A percentile compares a stretch with the other conserved stretches of the same genome.
Conservation (phyloP, 2,888 invertebrate genomes). For the Actias luna region DNA sequence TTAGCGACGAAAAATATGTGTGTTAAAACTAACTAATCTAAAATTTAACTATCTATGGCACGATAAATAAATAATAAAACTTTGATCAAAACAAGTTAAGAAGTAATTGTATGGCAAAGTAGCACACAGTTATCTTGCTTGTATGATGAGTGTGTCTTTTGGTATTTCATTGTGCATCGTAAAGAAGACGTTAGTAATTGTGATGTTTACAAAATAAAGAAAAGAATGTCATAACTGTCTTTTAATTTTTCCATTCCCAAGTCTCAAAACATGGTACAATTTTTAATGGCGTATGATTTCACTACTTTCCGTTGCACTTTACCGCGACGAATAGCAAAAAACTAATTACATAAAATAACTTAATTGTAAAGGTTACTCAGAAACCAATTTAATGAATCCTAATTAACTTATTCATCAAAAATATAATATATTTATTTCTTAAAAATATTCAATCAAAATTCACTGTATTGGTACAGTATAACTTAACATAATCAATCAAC, state of each 20-base stretch:
- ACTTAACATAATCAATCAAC: no score
- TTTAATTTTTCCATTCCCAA: not conserved
- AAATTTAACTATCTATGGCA: not conserved
- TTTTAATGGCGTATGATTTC: not conserved
- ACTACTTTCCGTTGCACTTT: no score
- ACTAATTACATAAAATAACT: not conserved
- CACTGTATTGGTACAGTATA: not conserved
- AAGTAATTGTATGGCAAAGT: not conserved
- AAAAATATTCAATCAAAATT: not conserved
- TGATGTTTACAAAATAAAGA: slow-evolving; percentile 9
- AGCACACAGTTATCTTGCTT: not conserved
- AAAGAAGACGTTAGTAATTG: not conserved
- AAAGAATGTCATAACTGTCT: slow-evolving; percentile 4
- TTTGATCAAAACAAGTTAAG: not conserved
- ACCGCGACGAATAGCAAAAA: no score
- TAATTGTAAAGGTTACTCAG: not conserved
- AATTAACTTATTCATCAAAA: not conserved
- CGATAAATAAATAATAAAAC: not conserved
- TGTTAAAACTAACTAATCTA: not conserved
- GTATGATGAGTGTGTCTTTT: slow-evolving; percentile 5
- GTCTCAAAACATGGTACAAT: not conserved
- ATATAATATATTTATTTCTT: no score
- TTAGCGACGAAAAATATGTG: not conserved
- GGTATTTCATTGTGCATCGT: not conserved
- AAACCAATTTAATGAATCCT: not conserved